Evolutionary conservation across 1,140 invertebrate species (phyloP).

Genomic region (Penaeus chinensis): DNA sequence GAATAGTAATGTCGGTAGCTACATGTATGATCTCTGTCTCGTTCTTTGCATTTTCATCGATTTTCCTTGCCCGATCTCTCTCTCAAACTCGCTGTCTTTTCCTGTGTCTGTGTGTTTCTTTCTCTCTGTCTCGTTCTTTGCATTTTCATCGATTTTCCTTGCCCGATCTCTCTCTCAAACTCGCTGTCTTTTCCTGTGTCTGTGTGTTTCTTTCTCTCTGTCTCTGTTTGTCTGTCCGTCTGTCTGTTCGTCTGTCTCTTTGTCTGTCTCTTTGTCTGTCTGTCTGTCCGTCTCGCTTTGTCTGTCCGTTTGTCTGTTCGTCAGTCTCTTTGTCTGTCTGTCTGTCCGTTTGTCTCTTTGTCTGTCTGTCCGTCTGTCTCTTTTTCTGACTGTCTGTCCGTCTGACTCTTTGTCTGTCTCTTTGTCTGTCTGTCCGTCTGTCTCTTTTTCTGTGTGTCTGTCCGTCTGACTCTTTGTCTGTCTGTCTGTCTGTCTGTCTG

Average conservation of each 20-base stretch:
- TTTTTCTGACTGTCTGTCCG: too few relatives aligned
- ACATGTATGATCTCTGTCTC: slow-evolving; percentile 31
- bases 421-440: too few relatives aligned
- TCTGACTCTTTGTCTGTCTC: too few relatives aligned
- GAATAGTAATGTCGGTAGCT: slow-evolving; percentile 32
- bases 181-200: too few relatives aligned
- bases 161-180: background rate
- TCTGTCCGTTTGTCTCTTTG: background rate
- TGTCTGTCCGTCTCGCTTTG: background rate
- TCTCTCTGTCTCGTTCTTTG: too few relatives aligned
- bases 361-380: background rate
- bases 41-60: background rate
- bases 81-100: background rate
- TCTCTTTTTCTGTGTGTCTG: background rate
- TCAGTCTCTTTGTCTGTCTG: background rate
- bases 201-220: too few relatives aligned
- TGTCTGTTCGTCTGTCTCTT: too few relatives aligned
- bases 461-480: background rate
- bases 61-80: background rate
- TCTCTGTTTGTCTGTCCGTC: too few relatives aligned
- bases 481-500: background rate
- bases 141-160: background rate
- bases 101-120: background rate
- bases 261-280: background rate
- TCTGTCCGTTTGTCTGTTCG: background rate